These are phyloP conservation scores for Steinernema hermaphroditum DNA, from an alignment of 2,888 invertebrate species.

Conservation along the genomic window DNA sequence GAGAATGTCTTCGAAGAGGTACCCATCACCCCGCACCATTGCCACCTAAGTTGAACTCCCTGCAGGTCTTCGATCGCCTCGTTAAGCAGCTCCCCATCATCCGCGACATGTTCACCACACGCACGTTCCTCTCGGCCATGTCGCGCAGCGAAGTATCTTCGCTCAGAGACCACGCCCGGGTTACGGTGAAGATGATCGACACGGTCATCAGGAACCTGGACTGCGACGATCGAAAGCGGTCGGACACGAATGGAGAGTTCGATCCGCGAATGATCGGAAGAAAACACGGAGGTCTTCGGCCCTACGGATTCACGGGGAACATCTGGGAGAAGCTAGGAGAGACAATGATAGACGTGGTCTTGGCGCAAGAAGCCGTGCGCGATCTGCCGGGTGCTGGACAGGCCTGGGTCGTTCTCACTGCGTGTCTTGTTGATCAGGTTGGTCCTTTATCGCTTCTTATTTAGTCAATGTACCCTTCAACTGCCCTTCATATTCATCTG, in stretches of 20 bases:
- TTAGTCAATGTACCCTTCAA: no score
- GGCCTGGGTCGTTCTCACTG: slow-evolving; percentile 65
- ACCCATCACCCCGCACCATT: no score
- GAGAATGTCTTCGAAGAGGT: slow-evolving; percentile 65
- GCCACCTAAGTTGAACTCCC: no score
- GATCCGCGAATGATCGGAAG: slow-evolving; percentile 60
- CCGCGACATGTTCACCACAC: slow-evolving; percentile 64
- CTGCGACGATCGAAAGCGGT: slow-evolving; percentile 55
- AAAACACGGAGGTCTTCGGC: slow-evolving; percentile 59
- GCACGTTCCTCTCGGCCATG: slow-evolving; percentile 65
- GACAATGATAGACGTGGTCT: slow-evolving; percentile 63
- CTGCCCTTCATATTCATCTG: no score
- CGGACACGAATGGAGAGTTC: slow-evolving; percentile 54
- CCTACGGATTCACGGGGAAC: slow-evolving; percentile 60
- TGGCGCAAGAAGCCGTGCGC: slow-evolving; percentile 62
- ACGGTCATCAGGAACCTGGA: slow-evolving; percentile 63
- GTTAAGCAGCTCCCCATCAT: slow-evolving; percentile 56
- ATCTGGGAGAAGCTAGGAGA: slow-evolving; percentile 66
- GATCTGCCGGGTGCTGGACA: slow-evolving; percentile 65
- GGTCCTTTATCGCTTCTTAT: slow-evolving; percentile 13
- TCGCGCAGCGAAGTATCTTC: slow-evolving; percentile 56
- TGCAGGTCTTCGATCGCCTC: slow-evolving; percentile 53
- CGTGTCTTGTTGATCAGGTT: slow-evolving; percentile 64
- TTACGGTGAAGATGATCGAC: slow-evolving; percentile 63
- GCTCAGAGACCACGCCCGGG: slow-evolving; percentile 59